These are phyloP conservation scores for Solea senegalensis DNA, from an alignment of 2,113 vertebrate species.

Conservation along the genomic window DNA sequence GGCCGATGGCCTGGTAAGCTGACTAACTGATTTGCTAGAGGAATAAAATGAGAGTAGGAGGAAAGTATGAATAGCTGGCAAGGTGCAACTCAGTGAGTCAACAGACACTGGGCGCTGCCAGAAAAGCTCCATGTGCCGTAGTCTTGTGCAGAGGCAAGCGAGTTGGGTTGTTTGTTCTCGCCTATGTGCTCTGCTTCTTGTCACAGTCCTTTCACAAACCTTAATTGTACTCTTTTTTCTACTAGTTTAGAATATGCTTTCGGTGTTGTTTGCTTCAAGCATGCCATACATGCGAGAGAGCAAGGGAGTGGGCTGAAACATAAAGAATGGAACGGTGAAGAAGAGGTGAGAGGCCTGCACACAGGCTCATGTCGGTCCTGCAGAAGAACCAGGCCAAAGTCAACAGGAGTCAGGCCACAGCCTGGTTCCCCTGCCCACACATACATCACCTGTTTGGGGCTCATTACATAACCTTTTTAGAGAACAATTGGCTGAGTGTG, in stretches of 20 bases:
- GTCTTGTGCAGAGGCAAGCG: conserved; percentile 11
- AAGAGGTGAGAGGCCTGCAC: conserved; percentile 28
- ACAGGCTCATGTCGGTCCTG: conserved; percentile 25
- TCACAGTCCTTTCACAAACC: conserved; percentile 6
- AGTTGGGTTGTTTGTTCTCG: conserved; percentile 25
- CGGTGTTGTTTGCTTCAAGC: background rate
- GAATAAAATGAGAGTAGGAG: conserved; percentile 58
- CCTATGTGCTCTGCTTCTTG: conserved; percentile 12
- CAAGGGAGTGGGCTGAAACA: background rate
- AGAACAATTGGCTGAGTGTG: conserved; percentile 48
- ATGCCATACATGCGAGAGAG: background rate
- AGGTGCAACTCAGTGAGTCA: conserved; percentile 61
- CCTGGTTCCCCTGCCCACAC: conserved; percentile 42
- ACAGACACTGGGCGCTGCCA: conserved; percentile 43
- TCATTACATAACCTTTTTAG: conserved; percentile 58
- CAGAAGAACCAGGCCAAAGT: conserved; percentile 61
- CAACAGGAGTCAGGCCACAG: conserved; percentile 61
- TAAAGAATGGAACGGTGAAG: conserved; percentile 5
- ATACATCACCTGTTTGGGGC: conserved; percentile 62
- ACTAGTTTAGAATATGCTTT: background rate
- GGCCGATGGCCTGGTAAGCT: conserved; percentile 19
- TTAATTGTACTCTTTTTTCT: background rate
- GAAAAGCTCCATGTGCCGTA: conserved; percentile 48
- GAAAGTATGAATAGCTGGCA: conserved; percentile 68
- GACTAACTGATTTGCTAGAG: conserved; percentile 48